These are phyloP conservation scores for Ochotona curzoniae DNA, from an alignment of 2,113 vertebrate species.

Conservation along the genomic window DNA sequence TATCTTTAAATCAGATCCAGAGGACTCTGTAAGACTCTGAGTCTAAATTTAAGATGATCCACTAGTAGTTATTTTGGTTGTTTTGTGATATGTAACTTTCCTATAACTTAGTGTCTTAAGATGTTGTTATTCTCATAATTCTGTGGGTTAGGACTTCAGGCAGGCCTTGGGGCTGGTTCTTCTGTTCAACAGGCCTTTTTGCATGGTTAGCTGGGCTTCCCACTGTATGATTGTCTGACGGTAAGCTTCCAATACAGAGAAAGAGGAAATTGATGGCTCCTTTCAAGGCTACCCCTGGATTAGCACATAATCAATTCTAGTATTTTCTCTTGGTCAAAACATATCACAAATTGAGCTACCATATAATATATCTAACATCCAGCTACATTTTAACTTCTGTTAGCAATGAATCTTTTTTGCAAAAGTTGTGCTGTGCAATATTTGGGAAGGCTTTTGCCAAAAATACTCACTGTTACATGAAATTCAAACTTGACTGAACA, in stretches of 20 bases:
- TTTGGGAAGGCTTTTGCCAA: background rate
- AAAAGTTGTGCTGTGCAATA: background rate
- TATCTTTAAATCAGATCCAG: rapidly evolving
- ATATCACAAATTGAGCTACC: background rate
- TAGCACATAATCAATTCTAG: background rate
- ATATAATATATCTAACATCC: background rate
- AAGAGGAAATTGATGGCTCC: background rate
- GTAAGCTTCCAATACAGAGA: background rate
- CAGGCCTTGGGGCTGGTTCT: background rate
- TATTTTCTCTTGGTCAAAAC: background rate
- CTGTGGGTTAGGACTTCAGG: background rate
- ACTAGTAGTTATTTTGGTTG: background rate
- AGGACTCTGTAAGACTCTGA: background rate
- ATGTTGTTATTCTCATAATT: background rate
- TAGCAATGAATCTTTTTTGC: background rate
- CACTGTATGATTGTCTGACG: background rate
- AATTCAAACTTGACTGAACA: background rate
- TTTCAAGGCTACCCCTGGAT: background rate
- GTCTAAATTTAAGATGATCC: background rate
- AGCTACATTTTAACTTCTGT: background rate
- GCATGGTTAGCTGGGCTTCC: background rate
- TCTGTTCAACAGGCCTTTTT: background rate
- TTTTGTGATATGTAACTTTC: background rate
- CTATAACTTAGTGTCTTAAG: background rate
- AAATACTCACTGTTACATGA: background rate